Percentiles rank a stretch among this genome's conserved stretches.
phyloP scores from a whole-genome alignment of 1,140 invertebrate genomes.

The Zelostemma sp. region DNA sequence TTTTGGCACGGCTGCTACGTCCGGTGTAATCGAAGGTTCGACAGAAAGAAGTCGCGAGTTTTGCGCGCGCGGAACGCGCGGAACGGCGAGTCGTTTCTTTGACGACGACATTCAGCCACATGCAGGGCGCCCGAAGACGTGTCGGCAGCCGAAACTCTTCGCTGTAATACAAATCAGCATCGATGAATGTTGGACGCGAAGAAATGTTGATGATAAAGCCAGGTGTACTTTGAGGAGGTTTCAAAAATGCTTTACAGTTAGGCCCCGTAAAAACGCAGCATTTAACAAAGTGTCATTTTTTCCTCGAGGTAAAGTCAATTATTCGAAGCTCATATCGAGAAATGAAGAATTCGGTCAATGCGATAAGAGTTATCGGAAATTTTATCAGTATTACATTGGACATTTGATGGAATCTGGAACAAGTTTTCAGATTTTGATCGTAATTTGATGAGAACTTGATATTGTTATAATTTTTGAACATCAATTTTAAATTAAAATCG shows the following conservation, averaged over 20 bases:
- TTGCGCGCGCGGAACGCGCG: conserved; percentile 36
- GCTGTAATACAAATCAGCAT: conserved; percentile 51
- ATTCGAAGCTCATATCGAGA: no score
- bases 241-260: conserved; percentile 10
- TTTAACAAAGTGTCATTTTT: no score
- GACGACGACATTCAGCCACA: conserved; percentile 26
- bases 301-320: no score
- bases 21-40: conserved; percentile 29
- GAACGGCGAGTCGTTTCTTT: conserved; percentile 43
- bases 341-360: no score
- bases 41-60: conserved; percentile 44
- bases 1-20: conserved; percentile 35
- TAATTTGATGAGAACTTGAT: no score
- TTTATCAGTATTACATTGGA: no score
- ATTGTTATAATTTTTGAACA: no score
- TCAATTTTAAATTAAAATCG: no score
- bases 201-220: conserved; percentile 33
- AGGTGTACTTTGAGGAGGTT: conserved; percentile 39
- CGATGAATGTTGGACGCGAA: conserved; percentile 39
- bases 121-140: conserved; percentile 34
- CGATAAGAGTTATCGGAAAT: no score
- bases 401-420: no score
- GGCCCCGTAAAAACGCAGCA: no score
- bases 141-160: conserved; percentile 47
- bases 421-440: no score